Evolutionary conservation across 1,140 invertebrate species (phyloP).

Genomic region (Pectinophora gossypiella): DNA sequence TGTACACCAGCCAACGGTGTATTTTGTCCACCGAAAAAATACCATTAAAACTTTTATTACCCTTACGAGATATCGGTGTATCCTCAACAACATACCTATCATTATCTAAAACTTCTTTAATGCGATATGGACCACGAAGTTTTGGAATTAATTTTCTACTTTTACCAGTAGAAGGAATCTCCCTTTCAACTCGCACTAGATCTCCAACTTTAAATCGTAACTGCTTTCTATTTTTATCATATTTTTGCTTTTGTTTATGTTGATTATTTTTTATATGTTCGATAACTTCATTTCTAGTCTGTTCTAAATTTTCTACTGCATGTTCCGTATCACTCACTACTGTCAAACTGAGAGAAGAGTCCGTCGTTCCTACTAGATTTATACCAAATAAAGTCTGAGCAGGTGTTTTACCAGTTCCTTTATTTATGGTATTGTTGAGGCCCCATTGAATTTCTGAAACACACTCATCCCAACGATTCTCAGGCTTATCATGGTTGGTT

Average conservation of each 20-base stretch:
- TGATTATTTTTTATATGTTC: slow-evolving; percentile 5
- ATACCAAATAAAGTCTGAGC: slow-evolving; percentile 2
- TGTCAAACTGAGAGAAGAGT: background rate
- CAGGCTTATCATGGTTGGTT: background rate
- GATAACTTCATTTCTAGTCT: background rate
- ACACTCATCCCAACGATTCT: background rate
- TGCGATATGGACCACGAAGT: background rate
- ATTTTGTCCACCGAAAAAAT: slow-evolving; percentile 6
- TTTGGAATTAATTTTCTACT: slow-evolving; percentile 7
- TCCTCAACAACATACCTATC: slow-evolving; percentile 2
- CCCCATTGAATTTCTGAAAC: slow-evolving; percentile 2
- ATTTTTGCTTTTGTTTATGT: slow-evolving; percentile 1
- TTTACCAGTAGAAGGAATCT: background rate
- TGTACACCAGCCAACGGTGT: background rate
- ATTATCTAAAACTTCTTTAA: background rate
- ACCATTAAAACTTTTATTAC: background rate
- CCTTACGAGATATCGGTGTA: background rate
- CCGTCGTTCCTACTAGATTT: background rate
- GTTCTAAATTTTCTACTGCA: background rate
- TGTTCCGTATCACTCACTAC: background rate
- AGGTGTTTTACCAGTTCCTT: slow-evolving; percentile 1
- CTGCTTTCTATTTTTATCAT: background rate
- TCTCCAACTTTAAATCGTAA: background rate
- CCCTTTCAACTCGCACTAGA: slow-evolving; percentile 2
- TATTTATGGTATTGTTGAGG: background rate